Percentiles rank a stretch among this genome's conserved stretches.
Conservation (phyloP, 2,113 vertebrate species). For the Pangasianodon hypophthalmus region DNA sequence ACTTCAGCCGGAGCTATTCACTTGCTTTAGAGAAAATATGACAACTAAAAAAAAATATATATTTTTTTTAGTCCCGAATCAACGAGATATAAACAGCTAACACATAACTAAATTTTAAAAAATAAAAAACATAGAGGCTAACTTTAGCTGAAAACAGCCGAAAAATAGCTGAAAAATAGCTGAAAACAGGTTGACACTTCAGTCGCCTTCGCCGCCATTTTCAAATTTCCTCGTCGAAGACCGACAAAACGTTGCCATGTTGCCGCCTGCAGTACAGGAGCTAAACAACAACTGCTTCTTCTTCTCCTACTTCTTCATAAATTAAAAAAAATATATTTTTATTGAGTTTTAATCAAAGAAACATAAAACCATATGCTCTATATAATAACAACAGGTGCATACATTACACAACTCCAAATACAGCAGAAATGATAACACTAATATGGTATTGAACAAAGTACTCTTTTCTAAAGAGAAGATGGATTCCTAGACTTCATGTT, state of each 20-base stretch:
- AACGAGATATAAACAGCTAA: not conserved
- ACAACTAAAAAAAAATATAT: not conserved
- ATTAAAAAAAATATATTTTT: too few species aligned
- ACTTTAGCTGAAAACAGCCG: not conserved
- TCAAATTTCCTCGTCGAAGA: slow-evolving; percentile 24
- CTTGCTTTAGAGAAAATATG: not conserved
- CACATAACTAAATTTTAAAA: not conserved
- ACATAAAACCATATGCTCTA: too few species aligned
- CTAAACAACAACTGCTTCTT: not conserved
- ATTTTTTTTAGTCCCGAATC: not conserved
- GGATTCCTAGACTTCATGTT: too few species aligned
- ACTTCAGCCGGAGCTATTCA: not conserved
- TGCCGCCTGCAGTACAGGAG: slow-evolving; percentile 24
- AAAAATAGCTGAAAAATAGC: too few species aligned
- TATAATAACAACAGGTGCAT: too few species aligned
- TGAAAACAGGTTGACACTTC: not conserved
- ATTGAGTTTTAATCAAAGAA: too few species aligned
- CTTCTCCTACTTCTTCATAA: too few species aligned
- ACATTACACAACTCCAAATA: too few species aligned
- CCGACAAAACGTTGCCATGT: not conserved
- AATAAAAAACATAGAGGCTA: not conserved
- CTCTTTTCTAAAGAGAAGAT: too few species aligned
- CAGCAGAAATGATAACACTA: too few species aligned
- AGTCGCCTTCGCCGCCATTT: slow-evolving; percentile 18
- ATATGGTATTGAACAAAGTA: too few species aligned